Conservation (phyloP, 2,113 vertebrate genomes). For the Uropsilus gracilis region DNA sequence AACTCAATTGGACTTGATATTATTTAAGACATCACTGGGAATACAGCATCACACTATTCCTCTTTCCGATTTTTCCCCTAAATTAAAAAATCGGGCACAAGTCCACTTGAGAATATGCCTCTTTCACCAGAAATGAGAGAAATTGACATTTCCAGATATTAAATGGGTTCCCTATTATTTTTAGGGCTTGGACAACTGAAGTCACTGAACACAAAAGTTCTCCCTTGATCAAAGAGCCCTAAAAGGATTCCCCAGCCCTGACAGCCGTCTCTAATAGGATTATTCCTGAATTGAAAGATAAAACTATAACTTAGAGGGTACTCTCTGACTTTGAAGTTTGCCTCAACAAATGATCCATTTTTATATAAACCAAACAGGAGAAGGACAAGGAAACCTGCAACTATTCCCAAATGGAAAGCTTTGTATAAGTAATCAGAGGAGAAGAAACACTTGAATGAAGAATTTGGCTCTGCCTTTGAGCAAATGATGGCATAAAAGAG, state of each 20-base stretch:
- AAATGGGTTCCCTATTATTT: constrained; percentile 83
- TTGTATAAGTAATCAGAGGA: constrained; percentile 81
- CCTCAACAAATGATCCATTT: constrained; percentile 85
- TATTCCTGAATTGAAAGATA: constrained; percentile 86
- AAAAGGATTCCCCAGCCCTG: constrained; percentile 84
- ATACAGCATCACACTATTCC: accelerated
- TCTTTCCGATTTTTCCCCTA: background rate
- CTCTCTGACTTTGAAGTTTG: constrained; percentile 86
- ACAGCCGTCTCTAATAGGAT: constrained; percentile 88
- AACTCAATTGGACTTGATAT: background rate
- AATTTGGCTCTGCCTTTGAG: constrained; percentile 58
- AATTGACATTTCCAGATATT: constrained; percentile 76
- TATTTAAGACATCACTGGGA: background rate
- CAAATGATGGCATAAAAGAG: constrained; percentile 79
- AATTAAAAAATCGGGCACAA: background rate
- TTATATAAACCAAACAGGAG: constrained; percentile 84
- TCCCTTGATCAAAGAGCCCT: constrained; percentile 88
- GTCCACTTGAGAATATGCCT: background rate
- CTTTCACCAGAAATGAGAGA: background rate
- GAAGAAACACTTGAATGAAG: constrained; percentile 80
- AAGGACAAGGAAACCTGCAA: constrained; percentile 84
- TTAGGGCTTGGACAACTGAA: constrained; percentile 82
- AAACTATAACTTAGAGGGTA: constrained; percentile 85
- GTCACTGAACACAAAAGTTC: constrained; percentile 83
- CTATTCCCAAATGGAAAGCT: constrained; percentile 83